Base-by-base conservation (phyloP, 2,888 invertebrate genomes). In the Pachymerium ferrugineum region DNA sequence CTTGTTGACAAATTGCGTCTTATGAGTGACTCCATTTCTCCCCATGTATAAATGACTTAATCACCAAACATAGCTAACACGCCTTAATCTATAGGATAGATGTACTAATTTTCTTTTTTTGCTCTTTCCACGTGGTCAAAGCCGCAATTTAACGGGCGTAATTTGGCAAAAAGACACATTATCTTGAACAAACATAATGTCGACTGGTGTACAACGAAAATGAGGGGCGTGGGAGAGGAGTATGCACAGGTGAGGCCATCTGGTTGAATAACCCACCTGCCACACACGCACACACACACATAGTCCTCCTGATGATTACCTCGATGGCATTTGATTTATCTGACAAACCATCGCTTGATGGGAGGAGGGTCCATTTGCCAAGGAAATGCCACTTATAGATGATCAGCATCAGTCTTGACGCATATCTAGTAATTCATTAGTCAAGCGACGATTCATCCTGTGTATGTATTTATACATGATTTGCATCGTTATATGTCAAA, bases 141-240 rank as follows among this genome's bases (percentile, higher is more conserved):
- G 47, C 47, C 16, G 19, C 4, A 54, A 54, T 19, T 54, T 54
- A 54, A 19, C 19, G 22, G 47, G 47, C 47, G 47, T 54, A 54
- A 54, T 54, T 54, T 54, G 47, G 47, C 47, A 54, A 54, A 54
- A 54, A 54, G 47, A 54, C 47, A 54, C 47, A 54, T 54, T 54
- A 54, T 54, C 47, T 54, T 54, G 47, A 54, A 54, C 47, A 54
- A 54, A 54, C 47, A 54, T 54, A n/a, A 54, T 54, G 47, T 54
- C 47, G 47, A 54, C 19, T 54, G 19, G 19, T 0, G 47, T 54
- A 54, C 19, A 54, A 54, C 19, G 47, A 54, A 54, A 54, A 54
- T 54, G 47, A 54, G 47, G 47, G 47, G 47, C 16, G 47, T 54
- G 22, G 47, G 19, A 54, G 47, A n/a, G 47, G 1, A 54, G 47